Conservation (phyloP, 2,113 vertebrate genomes). For the Syngnathus scovelli region DNA sequence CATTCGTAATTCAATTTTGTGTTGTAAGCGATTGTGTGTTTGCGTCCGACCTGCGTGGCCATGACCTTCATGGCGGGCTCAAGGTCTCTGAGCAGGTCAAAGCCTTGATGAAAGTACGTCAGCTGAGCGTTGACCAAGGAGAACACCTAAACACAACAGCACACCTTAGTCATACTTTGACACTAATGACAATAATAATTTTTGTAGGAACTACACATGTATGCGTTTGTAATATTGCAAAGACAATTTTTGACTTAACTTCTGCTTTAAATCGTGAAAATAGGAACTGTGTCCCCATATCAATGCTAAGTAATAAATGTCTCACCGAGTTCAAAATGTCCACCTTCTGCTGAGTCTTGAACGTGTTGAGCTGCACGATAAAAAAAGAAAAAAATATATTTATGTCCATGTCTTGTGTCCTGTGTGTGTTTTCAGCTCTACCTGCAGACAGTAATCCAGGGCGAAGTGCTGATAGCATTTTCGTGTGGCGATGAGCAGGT, state of each 20-base stretch:
- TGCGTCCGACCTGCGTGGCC: conserved; percentile 51
- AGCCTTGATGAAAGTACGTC: conserved; percentile 78
- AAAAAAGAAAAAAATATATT: neutral
- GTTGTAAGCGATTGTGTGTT: neutral
- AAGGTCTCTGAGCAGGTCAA: conserved; percentile 70
- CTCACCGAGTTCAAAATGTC: conserved; percentile 73
- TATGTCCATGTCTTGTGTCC: too few relatives aligned
- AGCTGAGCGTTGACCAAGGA: conserved; percentile 75
- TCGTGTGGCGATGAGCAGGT: conserved; percentile 68
- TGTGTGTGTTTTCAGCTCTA: conserved; percentile 7
- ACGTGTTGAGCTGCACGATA: conserved; percentile 66
- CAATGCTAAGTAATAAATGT: neutral
- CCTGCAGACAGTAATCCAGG: conserved; percentile 76
- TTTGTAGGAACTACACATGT: too few relatives aligned
- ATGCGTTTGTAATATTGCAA: too few relatives aligned
- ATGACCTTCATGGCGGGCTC: conserved; percentile 71
- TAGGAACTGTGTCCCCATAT: neutral
- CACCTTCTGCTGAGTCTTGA: conserved; percentile 68
- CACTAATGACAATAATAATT: too few relatives aligned
- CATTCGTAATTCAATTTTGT: neutral
- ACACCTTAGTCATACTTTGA: neutral
- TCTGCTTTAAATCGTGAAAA: too few relatives aligned
- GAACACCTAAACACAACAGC: conserved; percentile 56
- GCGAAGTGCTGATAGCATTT: conserved; percentile 74
- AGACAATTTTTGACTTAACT: too few relatives aligned